Percentiles rank a stretch among this genome's conserved stretches.
Conservation (phyloP, 1,140 invertebrate genomes). For the Stenopsyche tienmushanensis region DNA sequence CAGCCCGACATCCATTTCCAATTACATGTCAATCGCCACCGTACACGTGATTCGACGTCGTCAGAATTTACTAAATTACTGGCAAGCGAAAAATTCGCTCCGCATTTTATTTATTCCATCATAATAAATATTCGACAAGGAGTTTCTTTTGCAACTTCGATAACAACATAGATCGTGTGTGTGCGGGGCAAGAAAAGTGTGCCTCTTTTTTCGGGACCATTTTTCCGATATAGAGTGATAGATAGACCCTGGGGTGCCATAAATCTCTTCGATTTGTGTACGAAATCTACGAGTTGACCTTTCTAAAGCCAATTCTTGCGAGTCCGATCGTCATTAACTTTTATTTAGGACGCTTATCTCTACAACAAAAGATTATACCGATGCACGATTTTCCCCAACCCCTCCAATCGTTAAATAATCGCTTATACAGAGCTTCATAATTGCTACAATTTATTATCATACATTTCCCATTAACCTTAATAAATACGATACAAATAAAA, state of each 20-base stretch:
- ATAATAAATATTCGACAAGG: not conserved
- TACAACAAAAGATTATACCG: not conserved
- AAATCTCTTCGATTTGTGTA: constrained; percentile 25
- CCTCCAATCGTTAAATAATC: too few relatives aligned
- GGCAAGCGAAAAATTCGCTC: not conserved
- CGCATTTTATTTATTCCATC: not conserved
- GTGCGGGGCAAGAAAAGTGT: not conserved
- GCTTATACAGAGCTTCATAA: too few relatives aligned
- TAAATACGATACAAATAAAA: too few relatives aligned
- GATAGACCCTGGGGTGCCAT: constrained; percentile 20
- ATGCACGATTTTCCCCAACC: too few relatives aligned
- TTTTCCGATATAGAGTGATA: constrained; percentile 14
- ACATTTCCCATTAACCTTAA: too few relatives aligned
- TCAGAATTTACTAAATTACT: too few relatives aligned
- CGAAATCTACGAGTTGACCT: constrained; percentile 14
- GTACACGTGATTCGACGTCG: not conserved
- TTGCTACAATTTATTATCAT: too few relatives aligned
- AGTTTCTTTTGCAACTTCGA: not conserved
- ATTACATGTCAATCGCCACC: not conserved
- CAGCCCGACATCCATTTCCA: not conserved
- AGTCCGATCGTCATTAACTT: constrained; percentile 15
- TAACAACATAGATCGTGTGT: not conserved
- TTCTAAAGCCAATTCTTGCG: not conserved
- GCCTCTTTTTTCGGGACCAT: not conserved
- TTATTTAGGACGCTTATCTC: constrained; percentile 9